Evolutionary conservation across 2,113 vertebrate genomes (phyloP).

Genomic region (Sturnus vulgaris): DNA sequence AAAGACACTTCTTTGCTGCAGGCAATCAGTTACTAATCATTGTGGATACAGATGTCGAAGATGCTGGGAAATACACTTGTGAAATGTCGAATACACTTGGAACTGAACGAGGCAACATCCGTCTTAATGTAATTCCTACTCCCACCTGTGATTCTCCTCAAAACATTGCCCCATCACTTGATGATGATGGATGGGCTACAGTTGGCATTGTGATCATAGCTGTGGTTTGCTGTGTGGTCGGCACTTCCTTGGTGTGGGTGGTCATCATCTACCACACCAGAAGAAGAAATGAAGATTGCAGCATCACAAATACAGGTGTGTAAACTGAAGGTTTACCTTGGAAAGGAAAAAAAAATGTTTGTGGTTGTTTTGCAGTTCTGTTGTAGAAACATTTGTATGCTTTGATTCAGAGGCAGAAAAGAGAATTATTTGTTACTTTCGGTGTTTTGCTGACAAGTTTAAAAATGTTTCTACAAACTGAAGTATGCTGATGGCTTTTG

Average conservation of each 20-base stretch:
- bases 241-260: constrained; percentile 97
- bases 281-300: constrained; percentile 90
- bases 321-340: constrained; percentile 20
- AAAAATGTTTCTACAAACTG: neutral
- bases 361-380: neutral
- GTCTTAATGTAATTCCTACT: constrained; percentile 84
- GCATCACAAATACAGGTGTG: constrained; percentile 95
- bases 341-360: neutral
- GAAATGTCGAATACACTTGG: constrained; percentile 96
- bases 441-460: neutral
- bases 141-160: constrained; percentile 90
- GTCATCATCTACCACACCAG: constrained; percentile 98
- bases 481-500: neutral
- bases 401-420: neutral
- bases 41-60: constrained; percentile 86
- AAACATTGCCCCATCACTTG: constrained; percentile 69
- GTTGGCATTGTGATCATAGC: constrained; percentile 96
- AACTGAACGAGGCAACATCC: constrained; percentile 88
- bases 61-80: constrained; percentile 92
- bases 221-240: constrained; percentile 98
- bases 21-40: constrained; percentile 95
- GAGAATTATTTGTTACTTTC: constrained; percentile 11
- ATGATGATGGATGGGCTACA: constrained; percentile 91
- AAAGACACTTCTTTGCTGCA: constrained; percentile 95
- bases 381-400: neutral